Evolutionary conservation across 2,113 vertebrate species (phyloP).

Genomic region (Sciurus niger): DNA sequence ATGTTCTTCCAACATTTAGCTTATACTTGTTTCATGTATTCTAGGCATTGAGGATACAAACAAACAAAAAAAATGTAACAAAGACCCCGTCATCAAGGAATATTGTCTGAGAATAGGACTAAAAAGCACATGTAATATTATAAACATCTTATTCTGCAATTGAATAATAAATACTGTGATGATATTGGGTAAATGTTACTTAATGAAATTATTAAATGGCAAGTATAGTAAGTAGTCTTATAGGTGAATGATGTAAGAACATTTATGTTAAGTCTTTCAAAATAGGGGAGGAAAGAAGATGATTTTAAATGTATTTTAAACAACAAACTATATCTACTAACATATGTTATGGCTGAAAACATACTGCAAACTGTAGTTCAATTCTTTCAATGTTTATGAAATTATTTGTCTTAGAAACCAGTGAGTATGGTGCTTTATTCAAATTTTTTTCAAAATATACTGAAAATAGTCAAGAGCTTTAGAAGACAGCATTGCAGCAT

Average conservation of each 20-base stretch:
- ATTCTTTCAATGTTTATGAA: neutral
- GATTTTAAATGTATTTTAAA: neutral
- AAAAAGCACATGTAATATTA: neutral
- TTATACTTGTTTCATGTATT: neutral
- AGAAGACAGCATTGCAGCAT: neutral
- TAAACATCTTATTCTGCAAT: neutral
- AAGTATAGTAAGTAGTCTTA: neutral
- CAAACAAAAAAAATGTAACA: neutral
- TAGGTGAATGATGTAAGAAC: neutral
- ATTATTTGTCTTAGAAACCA: constrained; percentile 3
- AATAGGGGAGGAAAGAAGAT: neutral
- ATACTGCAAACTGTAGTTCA: neutral
- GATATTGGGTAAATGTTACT: neutral
- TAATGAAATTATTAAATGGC: neutral
- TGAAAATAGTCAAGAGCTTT: neutral
- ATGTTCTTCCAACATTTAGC: neutral
- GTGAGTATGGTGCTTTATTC: neutral
- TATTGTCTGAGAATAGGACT: neutral
- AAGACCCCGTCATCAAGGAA: neutral
- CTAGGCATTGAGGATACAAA: neutral
- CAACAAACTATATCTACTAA: neutral
- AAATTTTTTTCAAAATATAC: neutral
- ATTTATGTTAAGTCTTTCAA: neutral
- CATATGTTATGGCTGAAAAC: neutral
- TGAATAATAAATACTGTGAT: neutral